These are phyloP conservation scores for Neomicropteryx cornuta DNA, from an alignment of 1,140 invertebrate species.

Conservation along the genomic window DNA sequence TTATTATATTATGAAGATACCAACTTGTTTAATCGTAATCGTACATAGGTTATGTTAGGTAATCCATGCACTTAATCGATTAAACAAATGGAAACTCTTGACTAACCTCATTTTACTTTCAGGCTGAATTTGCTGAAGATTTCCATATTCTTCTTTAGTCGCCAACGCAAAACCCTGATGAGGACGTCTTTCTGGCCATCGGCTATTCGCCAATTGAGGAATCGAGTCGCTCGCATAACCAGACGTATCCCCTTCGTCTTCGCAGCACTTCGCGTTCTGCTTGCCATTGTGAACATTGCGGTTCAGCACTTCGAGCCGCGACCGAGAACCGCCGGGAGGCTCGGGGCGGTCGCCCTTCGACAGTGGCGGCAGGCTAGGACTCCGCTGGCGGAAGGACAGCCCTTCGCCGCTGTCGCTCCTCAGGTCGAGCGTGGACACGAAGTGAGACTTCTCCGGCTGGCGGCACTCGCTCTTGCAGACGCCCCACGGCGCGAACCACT, in stretches of 20 bases:
- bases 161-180: conserved; percentile 19
- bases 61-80: no score
- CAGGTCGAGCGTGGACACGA: no score
- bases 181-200: no score
- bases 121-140: conserved; percentile 29
- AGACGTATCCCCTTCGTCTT: conserved; percentile 57
- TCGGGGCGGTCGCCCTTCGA: conserved; percentile 20
- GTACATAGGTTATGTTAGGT: no score
- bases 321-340: not conserved
- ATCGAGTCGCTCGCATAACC: conserved; percentile 60
- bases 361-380: conserved; percentile 48
- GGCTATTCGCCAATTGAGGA: no score
- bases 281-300: conserved; percentile 30
- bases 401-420: not conserved
- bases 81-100: no score
- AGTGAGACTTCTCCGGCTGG: no score
- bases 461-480: no score
- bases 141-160: conserved; percentile 22
- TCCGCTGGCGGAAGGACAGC: conserved; percentile 31
- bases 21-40: no score
- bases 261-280: conserved; percentile 35
- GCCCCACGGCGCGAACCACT: conserved; percentile 39
- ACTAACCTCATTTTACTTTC: no score
- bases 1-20: no score
- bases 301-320: conserved; percentile 17